Evolutionary conservation across 2,888 invertebrate species (phyloP).

Genomic region (Patella pellucida): DNA sequence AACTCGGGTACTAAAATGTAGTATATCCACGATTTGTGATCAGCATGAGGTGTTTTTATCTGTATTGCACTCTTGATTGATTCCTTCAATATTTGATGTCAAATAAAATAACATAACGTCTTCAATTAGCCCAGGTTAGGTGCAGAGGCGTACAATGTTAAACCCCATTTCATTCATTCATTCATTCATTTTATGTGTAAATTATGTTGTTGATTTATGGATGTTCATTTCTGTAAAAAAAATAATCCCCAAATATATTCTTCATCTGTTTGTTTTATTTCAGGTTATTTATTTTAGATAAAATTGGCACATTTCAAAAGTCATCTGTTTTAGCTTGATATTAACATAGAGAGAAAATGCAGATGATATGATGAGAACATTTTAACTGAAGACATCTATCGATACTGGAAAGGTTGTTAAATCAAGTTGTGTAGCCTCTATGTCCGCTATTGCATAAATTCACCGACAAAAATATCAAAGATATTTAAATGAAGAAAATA

Average conservation of each 20-base stretch:
- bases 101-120: background rate
- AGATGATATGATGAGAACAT: no score
- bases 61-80: background rate
- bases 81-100: background rate
- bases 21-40: background rate
- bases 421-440: no score
- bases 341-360: no score
- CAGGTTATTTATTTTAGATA: slow-evolving; percentile 59
- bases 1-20: background rate
- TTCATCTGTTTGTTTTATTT: slow-evolving; percentile 33
- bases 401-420: no score
- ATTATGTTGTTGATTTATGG: background rate
- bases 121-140: no score
- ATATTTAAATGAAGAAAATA: no score
- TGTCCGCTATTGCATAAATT: no score
- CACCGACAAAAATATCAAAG: no score
- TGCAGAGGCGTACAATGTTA: no score
- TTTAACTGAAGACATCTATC: no score
- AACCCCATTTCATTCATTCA: no score
- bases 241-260: background rate
- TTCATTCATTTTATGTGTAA: no score
- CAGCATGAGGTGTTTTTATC: background rate
- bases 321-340: slow-evolving; percentile 55
- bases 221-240: background rate
- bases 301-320: slow-evolving; percentile 61